Evolutionary conservation across 2,888 invertebrate species (phyloP).

Genomic region (Sinelater perroti): DNA sequence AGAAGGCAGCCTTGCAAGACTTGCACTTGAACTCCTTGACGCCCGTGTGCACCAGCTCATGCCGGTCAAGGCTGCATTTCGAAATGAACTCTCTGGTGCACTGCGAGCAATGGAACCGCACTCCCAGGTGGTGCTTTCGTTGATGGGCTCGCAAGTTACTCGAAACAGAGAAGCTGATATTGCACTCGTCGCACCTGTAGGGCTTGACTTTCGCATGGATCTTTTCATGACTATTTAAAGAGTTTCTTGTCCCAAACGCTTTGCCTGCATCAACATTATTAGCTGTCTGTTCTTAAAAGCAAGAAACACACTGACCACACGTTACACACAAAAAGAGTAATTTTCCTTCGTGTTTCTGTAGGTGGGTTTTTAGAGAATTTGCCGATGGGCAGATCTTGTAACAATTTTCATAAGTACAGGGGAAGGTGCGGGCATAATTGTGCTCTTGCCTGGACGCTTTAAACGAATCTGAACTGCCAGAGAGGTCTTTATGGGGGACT

Average conservation of each 20-base stretch:
- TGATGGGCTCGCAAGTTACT: conserved; percentile 52
- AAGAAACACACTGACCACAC: conserved; percentile 49
- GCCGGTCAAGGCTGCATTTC: conserved; percentile 51
- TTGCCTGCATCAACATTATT: conserved; percentile 44
- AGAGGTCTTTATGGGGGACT: no score
- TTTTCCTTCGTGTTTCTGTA: conserved; percentile 48
- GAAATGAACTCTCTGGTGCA: conserved; percentile 49
- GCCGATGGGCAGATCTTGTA: conserved; percentile 44
- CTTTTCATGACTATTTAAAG: conserved; percentile 52
- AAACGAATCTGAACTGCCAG: no score
- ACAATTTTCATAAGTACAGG: conserved; percentile 45
- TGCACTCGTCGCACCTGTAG: conserved; percentile 48
- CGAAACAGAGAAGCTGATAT: conserved; percentile 49
- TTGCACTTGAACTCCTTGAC: conserved; percentile 51
- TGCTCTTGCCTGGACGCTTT: no score
- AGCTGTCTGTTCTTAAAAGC: neutral
- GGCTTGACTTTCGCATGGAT: conserved; percentile 48
- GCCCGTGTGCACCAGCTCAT: conserved; percentile 51
- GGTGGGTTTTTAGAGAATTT: conserved; percentile 46
- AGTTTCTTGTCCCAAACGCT: conserved; percentile 50
- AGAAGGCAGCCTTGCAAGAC: conserved; percentile 49
- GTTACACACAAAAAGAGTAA: conserved; percentile 50
- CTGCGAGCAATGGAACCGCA: conserved; percentile 51
- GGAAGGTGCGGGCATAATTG: no score
- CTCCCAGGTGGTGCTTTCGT: conserved; percentile 50